These are phyloP conservation scores for Mizuhopecten yessoensis DNA, from an alignment of 1,140 invertebrate genomes.

Conservation along the genomic window DNA sequence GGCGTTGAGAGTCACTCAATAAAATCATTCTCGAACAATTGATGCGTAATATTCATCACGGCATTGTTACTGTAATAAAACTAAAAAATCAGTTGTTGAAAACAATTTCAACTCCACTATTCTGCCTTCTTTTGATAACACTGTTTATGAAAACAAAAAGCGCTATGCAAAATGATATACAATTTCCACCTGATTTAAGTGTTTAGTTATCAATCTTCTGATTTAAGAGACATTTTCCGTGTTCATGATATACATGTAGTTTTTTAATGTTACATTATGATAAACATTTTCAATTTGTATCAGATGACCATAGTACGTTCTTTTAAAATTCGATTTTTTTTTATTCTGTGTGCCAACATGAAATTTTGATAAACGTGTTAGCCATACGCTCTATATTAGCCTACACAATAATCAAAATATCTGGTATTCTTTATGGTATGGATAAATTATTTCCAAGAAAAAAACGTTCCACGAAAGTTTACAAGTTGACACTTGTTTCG, in stretches of 20 bases:
- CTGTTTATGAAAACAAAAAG: not conserved
- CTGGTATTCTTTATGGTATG: too few species aligned
- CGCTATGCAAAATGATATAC: not conserved
- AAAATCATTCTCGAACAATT: not conserved
- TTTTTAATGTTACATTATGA: not conserved
- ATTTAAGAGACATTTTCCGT: not conserved
- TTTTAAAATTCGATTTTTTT: too few species aligned
- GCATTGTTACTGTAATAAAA: not conserved
- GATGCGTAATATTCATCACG: slow-evolving; percentile 22
- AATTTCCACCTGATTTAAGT: not conserved
- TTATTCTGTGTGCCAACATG: too few species aligned
- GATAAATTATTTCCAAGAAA: too few species aligned
- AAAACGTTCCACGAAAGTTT: too few species aligned
- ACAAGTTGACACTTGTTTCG: too few species aligned
- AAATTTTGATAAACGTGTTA: too few species aligned
- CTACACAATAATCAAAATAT: too few species aligned
- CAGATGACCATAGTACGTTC: too few species aligned
- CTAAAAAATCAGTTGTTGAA: not conserved
- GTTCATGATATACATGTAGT: not conserved
- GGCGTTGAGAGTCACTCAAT: not conserved
- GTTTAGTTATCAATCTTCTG: not conserved
- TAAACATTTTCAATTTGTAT: too few species aligned
- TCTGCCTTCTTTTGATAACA: not conserved
- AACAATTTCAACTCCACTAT: not conserved
- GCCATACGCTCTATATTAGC: too few species aligned